Base-by-base conservation (phyloP, 2,888 invertebrate species). In the Agelastica alni region DNA sequence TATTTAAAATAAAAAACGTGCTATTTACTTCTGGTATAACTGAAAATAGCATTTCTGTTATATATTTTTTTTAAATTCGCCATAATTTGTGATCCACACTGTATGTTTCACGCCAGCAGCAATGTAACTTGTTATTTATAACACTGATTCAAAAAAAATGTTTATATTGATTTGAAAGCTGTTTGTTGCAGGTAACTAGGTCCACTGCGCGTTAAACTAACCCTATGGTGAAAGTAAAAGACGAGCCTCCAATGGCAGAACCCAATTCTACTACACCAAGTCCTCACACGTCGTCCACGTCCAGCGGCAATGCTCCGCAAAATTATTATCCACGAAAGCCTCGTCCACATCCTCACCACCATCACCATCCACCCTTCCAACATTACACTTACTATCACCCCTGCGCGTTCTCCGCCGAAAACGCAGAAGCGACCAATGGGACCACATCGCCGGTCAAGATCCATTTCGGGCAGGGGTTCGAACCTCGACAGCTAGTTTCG, bases 391-490 rank as follows among this genome's bases (percentile, higher is more conserved):
- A 67, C 67, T 70, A 75, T 61, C 75, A 77, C 60, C 76, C 74
- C 60, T 76, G 76, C 75, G 75, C 77, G 73, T 80, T 78, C 75
- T 79, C 83, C 78, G 76, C 79, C 77, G 76, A 77, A 73, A 77
- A 81, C 79, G 49, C 47, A 13, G 53, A 48, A 7, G 68, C 31
- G 7, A 32, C 18, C 14, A 73, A 72, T 59, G 78, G 77, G 72
- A 77, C 78, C 58, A 69, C 78, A 52, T 76, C 77, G 54, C 80
- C 81, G 57, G 79, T 83, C 30, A 82, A 82, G 55, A 82, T 84
- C 70, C 82, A 82, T 71, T 81, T 84, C 69, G 83, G 83, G 45
- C 80, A 81, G 46, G 83, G 83, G 59, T 83, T 83, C 63, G 82
- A 82, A 63, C 80, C 80, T 53, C 78, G 77, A 63, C 77, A 75